phyloP scores from a whole-genome alignment of 2,113 vertebrate species.

The Aptenodytes forsteri region DNA sequence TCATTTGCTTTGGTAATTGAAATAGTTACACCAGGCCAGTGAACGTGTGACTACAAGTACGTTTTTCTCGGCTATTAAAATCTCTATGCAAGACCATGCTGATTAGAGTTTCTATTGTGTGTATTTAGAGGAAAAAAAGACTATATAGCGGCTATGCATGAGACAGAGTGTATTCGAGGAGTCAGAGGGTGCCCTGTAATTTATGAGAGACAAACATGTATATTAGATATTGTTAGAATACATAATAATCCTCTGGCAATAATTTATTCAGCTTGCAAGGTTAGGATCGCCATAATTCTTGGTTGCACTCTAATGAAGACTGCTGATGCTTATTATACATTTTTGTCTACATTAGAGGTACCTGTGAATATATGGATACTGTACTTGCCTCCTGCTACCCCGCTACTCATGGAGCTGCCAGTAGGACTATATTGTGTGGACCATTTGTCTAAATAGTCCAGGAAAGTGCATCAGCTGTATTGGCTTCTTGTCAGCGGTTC shows the following conservation, averaged over 20 bases:
- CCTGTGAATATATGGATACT: conserved; percentile 53
- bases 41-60: neutral
- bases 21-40: neutral
- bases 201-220: conserved; percentile 69
- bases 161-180: conserved; percentile 1
- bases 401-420: conserved; percentile 43
- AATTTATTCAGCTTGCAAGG: conserved; percentile 65
- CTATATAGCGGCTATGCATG: neutral
- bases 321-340: conserved; percentile 64
- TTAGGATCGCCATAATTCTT: conserved; percentile 72
- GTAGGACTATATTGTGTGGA: neutral
- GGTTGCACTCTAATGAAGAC: conserved; percentile 50
- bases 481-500: neutral
- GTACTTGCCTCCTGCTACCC: conserved; percentile 6
- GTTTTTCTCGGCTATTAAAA: neutral
- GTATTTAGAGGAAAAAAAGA: neutral
- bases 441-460: conserved; percentile 32
- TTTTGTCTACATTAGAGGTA: conserved; percentile 57
- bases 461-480: neutral
- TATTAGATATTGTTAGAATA: conserved; percentile 68
- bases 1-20: conserved; percentile 28
- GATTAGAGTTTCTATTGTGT: conserved; percentile 14
- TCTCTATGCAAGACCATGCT: neutral
- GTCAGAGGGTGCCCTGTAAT: conserved; percentile 56
- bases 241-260: conserved; percentile 62